Percentiles rank a stretch among this genome's conserved stretches.
These are phyloP conservation scores for Yponomeuta plumbellus DNA, from an alignment of 2,888 invertebrate species.

Conservation along the genomic window DNA sequence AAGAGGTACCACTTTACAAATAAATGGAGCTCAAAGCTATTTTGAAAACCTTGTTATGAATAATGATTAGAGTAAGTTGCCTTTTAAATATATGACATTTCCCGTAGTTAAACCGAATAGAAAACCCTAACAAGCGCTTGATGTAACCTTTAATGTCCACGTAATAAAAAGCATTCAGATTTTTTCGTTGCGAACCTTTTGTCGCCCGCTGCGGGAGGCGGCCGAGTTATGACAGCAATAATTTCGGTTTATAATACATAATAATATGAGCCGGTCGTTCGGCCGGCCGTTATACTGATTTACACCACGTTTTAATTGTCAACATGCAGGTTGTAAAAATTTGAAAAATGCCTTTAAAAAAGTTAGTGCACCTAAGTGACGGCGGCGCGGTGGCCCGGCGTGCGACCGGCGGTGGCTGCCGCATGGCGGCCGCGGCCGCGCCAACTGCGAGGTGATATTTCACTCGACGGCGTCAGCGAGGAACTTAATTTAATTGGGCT, in stretches of 20 bases:
- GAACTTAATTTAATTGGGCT: slow-evolving; percentile 7
- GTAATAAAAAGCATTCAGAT: not conserved
- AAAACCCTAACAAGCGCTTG: not conserved
- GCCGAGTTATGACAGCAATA: slow-evolving; percentile 34
- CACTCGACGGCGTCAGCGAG: not conserved
- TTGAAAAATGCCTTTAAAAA: slow-evolving; percentile 5
- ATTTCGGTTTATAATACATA: slow-evolving; percentile 33
- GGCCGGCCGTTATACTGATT: slow-evolving; percentile 35
- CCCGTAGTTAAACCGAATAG: not conserved
- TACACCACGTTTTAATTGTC: slow-evolving; percentile 35
- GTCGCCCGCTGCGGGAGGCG: slow-evolving; percentile 25
- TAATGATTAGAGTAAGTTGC: not conserved
- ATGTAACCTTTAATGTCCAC: not conserved
- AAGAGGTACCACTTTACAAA: too few species aligned
- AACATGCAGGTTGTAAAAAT: slow-evolving; percentile 22
- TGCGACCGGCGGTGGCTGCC: not conserved
- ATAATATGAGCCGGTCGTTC: slow-evolving; percentile 17
- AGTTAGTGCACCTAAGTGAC: not conserved
- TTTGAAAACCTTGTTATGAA: too few species aligned
- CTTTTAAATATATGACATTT: not conserved
- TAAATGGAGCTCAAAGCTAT: too few species aligned
- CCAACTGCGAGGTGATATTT: slow-evolving; percentile 7
- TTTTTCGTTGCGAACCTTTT: slow-evolving; percentile 21
- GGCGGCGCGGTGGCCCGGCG: not conserved
- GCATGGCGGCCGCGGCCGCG: not conserved